phyloP scores from a whole-genome alignment of 1,140 invertebrate genomes.

The Prorops nasuta region DNA sequence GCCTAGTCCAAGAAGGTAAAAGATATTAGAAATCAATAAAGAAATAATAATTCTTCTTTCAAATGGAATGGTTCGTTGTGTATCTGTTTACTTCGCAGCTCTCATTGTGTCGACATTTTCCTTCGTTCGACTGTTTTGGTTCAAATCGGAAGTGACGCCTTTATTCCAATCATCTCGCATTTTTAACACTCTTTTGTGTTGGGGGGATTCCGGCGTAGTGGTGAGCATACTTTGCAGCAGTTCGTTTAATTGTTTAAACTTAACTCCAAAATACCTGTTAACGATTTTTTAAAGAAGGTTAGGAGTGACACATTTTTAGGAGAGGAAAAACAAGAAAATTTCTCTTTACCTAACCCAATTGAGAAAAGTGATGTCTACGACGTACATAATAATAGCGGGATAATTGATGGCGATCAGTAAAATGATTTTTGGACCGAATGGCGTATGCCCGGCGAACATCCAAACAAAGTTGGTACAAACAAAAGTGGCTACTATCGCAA shows the following conservation, averaged over 20 bases:
- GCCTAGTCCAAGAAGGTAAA: slow-evolving; percentile 24
- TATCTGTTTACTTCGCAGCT: background rate
- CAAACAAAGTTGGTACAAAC: background rate
- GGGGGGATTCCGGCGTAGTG: slow-evolving; percentile 9
- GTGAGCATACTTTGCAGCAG: slow-evolving; percentile 14
- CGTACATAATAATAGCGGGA: slow-evolving; percentile 5
- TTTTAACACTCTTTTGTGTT: slow-evolving; percentile 13
- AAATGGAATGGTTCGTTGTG: too few species aligned
- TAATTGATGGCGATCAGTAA: background rate
- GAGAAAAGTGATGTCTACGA: slow-evolving; percentile 19
- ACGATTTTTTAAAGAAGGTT: too few species aligned
- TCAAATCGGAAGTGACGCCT: background rate
- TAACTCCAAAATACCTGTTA: slow-evolving; percentile 12
- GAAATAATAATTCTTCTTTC: background rate
- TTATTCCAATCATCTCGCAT: slow-evolving; percentile 16
- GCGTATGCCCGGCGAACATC: background rate
- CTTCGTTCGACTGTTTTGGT: background rate
- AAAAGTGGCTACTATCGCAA: background rate
- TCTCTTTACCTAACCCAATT: slow-evolving; percentile 20
- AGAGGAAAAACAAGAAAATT: background rate
- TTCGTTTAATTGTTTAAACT: slow-evolving; percentile 21
- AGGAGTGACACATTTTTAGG: background rate
- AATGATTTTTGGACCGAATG: background rate
- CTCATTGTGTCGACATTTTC: background rate
- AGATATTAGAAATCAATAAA: background rate